Conservation (phyloP, 2,888 invertebrate genomes). For the Mythimna lalbum region DNA sequence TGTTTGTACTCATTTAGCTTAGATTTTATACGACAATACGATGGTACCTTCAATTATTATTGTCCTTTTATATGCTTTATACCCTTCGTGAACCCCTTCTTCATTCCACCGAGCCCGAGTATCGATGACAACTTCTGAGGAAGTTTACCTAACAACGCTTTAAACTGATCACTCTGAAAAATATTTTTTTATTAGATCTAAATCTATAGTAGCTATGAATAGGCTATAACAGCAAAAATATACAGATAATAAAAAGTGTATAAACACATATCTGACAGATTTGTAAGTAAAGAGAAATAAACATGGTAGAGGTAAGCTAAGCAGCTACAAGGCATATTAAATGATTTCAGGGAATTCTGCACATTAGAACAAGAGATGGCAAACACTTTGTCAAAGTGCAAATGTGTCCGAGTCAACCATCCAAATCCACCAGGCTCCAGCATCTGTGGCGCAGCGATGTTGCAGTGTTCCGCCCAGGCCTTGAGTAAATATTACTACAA, state of each 20-base stretch:
- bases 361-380: constrained; percentile 77
- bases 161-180: constrained; percentile 78
- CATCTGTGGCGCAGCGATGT: constrained; percentile 66
- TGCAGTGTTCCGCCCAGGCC: constrained; percentile 71
- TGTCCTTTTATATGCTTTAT: constrained; percentile 49
- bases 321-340: not conserved
- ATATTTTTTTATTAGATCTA: constrained; percentile 79
- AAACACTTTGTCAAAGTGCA: constrained; percentile 67
- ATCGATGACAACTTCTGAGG: constrained; percentile 69
- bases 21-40: constrained; percentile 74
- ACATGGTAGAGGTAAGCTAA: not conserved
- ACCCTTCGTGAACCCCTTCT: constrained; percentile 42
- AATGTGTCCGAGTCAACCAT: constrained; percentile 72
- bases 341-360: constrained; percentile 71
- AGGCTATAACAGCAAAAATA: not conserved
- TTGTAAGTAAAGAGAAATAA: not conserved
- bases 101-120: constrained; percentile 50
- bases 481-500: constrained; percentile 64
- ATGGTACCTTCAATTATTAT: constrained; percentile 52
- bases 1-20: constrained; percentile 70
- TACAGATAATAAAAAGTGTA: not conserved
- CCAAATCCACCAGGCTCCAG: constrained; percentile 65
- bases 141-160: constrained; percentile 76
- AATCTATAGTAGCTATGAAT: not conserved
- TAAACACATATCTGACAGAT: not conserved